A percentile compares a stretch with the other conserved stretches of the same genome.
phyloP scores from a whole-genome alignment of 2,888 invertebrate genomes.

The Torymus tubicola region DNA sequence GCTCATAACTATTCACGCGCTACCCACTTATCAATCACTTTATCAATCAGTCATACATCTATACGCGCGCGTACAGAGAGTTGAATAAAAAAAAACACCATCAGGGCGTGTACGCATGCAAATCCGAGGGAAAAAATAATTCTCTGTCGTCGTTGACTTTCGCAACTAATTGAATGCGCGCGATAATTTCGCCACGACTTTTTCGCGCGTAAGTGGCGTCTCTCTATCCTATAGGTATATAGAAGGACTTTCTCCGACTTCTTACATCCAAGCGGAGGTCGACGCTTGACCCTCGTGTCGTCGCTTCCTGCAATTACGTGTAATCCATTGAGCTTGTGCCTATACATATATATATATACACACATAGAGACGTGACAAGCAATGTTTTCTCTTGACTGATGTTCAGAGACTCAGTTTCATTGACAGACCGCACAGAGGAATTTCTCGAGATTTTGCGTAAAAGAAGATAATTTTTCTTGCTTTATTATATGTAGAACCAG shows the following conservation, averaged over 20 bases:
- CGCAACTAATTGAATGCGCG: background rate
- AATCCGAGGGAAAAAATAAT: background rate
- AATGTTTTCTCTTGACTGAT: too few relatives aligned
- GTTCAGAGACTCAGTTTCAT: too few relatives aligned
- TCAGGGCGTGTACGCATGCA: background rate
- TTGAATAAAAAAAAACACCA: background rate
- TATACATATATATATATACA: too few relatives aligned
- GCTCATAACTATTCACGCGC: too few relatives aligned
- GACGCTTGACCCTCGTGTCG: slow-evolving; percentile 13
- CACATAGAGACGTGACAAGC: too few relatives aligned
- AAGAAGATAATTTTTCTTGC: too few relatives aligned
- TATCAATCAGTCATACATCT: background rate
- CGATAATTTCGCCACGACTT: background rate
- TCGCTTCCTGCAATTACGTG: slow-evolving; percentile 9
- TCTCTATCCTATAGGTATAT: too few relatives aligned
- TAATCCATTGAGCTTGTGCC: background rate
- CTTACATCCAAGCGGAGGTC: background rate
- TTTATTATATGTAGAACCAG: too few relatives aligned
- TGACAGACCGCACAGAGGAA: too few relatives aligned
- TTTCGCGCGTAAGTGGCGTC: background rate
- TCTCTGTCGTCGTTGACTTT: background rate
- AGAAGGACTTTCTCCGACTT: too few relatives aligned
- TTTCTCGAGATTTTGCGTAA: too few relatives aligned
- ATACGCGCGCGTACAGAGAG: too few relatives aligned
- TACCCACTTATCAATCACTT: background rate